Evolutionary conservation across 2,888 invertebrate genomes (phyloP).

Genomic region (Polyommatus iphigenia): DNA sequence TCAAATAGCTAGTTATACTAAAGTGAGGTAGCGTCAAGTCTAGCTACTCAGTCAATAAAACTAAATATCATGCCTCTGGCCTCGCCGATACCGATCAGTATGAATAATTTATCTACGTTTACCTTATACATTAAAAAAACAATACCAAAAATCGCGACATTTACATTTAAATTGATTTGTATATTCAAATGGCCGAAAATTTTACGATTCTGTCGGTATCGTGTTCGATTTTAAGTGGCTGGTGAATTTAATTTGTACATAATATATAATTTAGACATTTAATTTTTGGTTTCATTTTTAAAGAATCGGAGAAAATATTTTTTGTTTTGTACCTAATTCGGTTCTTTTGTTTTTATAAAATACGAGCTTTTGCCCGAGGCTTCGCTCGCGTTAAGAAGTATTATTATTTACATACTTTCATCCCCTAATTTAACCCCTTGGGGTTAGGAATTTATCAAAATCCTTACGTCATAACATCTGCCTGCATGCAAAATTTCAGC

Average conservation of each 20-base stretch:
- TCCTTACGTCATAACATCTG: too few species aligned
- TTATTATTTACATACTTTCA: too few species aligned
- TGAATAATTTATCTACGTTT: conserved; percentile 12
- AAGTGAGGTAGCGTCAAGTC: conserved; percentile 4
- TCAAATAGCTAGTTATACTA: not conserved
- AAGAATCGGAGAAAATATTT: not conserved
- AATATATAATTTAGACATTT: not conserved
- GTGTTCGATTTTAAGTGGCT: conserved; percentile 2
- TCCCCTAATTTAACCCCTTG: too few species aligned
- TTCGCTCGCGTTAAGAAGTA: too few species aligned
- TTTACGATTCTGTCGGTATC: not conserved
- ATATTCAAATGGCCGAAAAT: not conserved
- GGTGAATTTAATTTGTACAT: not conserved
- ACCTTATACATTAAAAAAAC: not conserved
- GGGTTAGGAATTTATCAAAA: too few species aligned
- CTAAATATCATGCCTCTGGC: not conserved
- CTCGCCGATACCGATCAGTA: not conserved
- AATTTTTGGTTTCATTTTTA: not conserved
- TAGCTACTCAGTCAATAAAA: not conserved
- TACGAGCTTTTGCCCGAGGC: too few species aligned
- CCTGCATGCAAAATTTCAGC: too few species aligned
- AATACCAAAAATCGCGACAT: conserved; percentile 10
- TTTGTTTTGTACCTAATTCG: not conserved
- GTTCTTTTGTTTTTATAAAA: not conserved
- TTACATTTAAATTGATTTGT: conserved; percentile 7